A percentile compares a stretch with the other conserved stretches of the same genome.
These are phyloP conservation scores for Tetranychus cinnabarinus DNA, from an alignment of 1,140 invertebrate genomes.

Conservation along the genomic window DNA sequence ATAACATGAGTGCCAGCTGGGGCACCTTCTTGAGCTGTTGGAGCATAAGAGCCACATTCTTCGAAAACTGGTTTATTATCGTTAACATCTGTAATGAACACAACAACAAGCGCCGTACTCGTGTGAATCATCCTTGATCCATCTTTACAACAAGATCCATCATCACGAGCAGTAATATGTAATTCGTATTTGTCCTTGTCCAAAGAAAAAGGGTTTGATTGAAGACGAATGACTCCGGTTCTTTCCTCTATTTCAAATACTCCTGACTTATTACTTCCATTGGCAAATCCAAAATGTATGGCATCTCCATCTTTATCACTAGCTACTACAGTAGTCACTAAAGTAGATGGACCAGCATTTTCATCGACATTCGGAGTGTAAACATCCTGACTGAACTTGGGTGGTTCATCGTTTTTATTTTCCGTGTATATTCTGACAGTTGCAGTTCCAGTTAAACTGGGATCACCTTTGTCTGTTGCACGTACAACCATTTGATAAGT, in stretches of 20 bases:
- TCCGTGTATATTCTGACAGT: slow-evolving; percentile 82
- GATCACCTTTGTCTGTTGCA: slow-evolving; percentile 76
- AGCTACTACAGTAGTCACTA: slow-evolving; percentile 78
- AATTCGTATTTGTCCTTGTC: slow-evolving; percentile 63
- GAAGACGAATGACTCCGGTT: slow-evolving; percentile 71
- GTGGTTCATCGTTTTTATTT: slow-evolving; percentile 86
- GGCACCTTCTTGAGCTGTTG: slow-evolving; percentile 65
- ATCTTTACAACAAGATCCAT: slow-evolving; percentile 70
- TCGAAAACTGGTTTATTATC: slow-evolving; percentile 85
- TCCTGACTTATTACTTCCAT: slow-evolving; percentile 59
- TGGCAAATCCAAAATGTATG: slow-evolving; percentile 75
- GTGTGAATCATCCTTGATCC: slow-evolving; percentile 64
- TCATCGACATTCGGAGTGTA: slow-evolving; percentile 88
- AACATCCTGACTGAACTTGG: slow-evolving; percentile 83
- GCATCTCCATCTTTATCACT: slow-evolving; percentile 88
- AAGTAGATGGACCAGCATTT: slow-evolving; percentile 73
- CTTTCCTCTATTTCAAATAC: slow-evolving; percentile 88
- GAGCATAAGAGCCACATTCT: slow-evolving; percentile 68
- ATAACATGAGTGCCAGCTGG: slow-evolving; percentile 64
- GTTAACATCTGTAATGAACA: slow-evolving; percentile 87
- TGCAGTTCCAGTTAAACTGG: slow-evolving; percentile 65
- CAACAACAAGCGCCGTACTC: slow-evolving; percentile 78
- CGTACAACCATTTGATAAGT: slow-evolving; percentile 82
- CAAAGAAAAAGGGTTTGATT: slow-evolving; percentile 53
- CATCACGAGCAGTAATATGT: slow-evolving; percentile 78